Evolutionary conservation across 1,140 invertebrate genomes (phyloP), one percentile per base, ranked within the genome.

Genomic region (Chrysopa pallens): DNA sequence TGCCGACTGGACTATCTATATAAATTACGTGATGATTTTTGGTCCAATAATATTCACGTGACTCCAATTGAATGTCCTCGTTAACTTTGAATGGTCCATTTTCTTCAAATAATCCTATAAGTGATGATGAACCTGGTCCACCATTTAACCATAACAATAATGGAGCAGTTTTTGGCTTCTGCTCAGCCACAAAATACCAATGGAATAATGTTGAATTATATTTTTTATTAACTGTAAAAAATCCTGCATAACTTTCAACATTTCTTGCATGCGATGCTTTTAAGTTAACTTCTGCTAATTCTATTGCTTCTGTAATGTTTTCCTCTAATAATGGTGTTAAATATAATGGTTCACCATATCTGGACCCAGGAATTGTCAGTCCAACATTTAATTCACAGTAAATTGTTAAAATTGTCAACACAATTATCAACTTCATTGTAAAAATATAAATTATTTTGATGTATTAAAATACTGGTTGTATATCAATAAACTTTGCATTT

Each of bases 131-230:
- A 0, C 87, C 87, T 1, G 87, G 88, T 47, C 63, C 71, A 39
- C 84, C 87, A 66, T 91, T 84, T 1, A 91, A 68, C 87, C 87
- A 92, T 11, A 91, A 57, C 11, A 89, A 62, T 46, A 89, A 71
- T 1, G 85, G 84, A 2, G 76, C 77, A 8, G 64, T 58, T 50
- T 66, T 23, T 23, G 17, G 17, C 17, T 23, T 56, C 8, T 59
- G 53, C 38, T 68, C 57, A 0, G 83, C 76, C 1, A 84, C 84
- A 55, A 89, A 90, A 51, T 84, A 90, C 86, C 86, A 90, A 59
- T 89, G 89, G 63, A 85, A 90, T 47, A 88, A 68, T 54, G 89
- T 88, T 0, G 84, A 84, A 50, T 84, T 78, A 54, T 68, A 80
- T 35, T 70, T 54, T 48, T 78, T 72, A 51, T 88, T 80, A 4